These are phyloP conservation scores for Pangasius krempfi DNA, from an alignment of 2,797 vertebrate species.

Conservation along the genomic window DNA sequence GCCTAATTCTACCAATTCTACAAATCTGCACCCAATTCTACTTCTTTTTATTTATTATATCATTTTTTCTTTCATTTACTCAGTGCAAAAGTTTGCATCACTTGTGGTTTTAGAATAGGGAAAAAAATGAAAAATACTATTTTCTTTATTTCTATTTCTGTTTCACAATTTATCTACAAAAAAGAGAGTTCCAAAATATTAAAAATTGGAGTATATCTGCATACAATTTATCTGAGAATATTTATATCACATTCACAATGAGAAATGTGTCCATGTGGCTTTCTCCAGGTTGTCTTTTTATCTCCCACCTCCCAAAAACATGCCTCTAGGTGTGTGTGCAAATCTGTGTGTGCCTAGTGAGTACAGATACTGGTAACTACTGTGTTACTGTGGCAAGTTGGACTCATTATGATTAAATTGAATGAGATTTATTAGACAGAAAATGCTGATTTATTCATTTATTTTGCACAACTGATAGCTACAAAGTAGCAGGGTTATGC, in stretches of 20 bases:
- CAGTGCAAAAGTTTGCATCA: neutral
- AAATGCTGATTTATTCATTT: neutral
- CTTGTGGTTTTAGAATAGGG: neutral
- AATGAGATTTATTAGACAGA: neutral
- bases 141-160: neutral
- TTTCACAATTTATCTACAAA: neutral
- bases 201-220: neutral
- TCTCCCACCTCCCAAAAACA: neutral
- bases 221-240: neutral
- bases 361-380: neutral
- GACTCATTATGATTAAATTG: neutral
- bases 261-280: neutral
- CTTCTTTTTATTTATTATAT: neutral
- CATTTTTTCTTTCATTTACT: neutral
- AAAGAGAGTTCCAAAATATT: neutral
- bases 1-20: neutral
- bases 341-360: neutral
- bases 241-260: neutral
- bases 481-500: neutral
- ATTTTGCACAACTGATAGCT: neutral
- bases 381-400: neutral
- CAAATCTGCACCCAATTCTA: neutral
- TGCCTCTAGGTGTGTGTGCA: neutral
- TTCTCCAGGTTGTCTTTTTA: neutral
- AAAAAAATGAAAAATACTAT: neutral